Base-by-base conservation (phyloP, 2,888 invertebrate genomes). In the Agriopis aurantiaria region DNA sequence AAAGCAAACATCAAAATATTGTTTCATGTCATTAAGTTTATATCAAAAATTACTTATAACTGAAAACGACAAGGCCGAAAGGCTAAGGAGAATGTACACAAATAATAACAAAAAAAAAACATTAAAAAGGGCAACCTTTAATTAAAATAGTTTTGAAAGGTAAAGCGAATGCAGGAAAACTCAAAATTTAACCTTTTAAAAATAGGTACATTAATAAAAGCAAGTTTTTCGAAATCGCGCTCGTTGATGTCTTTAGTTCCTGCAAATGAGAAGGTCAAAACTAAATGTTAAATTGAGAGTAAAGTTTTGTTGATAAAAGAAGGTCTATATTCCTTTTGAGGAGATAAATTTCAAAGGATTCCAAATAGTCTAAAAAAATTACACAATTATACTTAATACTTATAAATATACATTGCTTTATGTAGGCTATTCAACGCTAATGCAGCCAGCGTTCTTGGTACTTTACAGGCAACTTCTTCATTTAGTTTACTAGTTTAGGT, bases 231-330 rank as follows among this genome's bases (percentile, higher is more conserved):
- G 11, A 53, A 60, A 23, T 62, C 8, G 49, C 60, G 43, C 49
- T 8, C 68, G 68, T 68, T 62, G 62, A 68, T 58, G 57, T 68
- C 62, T 62, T 63, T 68, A 58, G 46, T 46, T 62, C 45, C 45
- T 52, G 23, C 9, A 62, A 53, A 33, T 23, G 23, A 46, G 45
- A 14, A 53, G 53, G 53, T 53, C 53, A 62, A 62, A 53, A 45
- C 8, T 14, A 45, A 56, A 41, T 9, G 3, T n/a, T 43, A 56
- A 17, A 2, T 33, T 3, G 33, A 33, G 33, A 33, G 33, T 33
- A 33, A 33, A 33, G 2, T 3, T 33, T 33, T 33, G 33, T 33
- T 33, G 33, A 33, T 33, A 33, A 33, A 3, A 33, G 33, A 33
- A 33, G 33, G 43, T 45, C 1, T 8, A 10, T 45, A 45, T 45